Evolutionary conservation across 2,888 invertebrate species (phyloP).

Genomic region (Microdon myrmicae): DNA sequence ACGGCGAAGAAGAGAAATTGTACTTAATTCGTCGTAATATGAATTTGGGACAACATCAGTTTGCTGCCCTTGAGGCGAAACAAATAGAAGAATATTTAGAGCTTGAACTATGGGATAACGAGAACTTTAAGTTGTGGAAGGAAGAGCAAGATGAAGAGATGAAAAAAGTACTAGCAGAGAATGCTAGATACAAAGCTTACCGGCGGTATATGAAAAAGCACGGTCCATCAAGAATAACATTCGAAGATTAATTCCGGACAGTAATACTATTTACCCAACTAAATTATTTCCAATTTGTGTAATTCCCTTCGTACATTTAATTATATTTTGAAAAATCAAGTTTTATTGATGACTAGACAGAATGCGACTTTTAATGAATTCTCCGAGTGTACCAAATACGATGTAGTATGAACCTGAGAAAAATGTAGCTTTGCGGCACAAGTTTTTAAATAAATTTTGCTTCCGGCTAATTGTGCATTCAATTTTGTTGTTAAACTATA

Average conservation of each 20-base stretch:
- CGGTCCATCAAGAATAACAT: slow-evolving; percentile 90
- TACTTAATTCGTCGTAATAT: slow-evolving; percentile 85
- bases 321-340: slow-evolving; percentile 54
- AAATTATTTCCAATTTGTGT: slow-evolving; percentile 31
- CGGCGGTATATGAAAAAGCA: slow-evolving; percentile 90
- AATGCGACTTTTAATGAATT: slow-evolving; percentile 14
- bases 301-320: slow-evolving; percentile 21
- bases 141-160: slow-evolving; percentile 84
- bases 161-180: slow-evolving; percentile 86
- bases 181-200: slow-evolving; percentile 87
- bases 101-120: slow-evolving; percentile 83
- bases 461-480: neutral
- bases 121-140: slow-evolving; percentile 84
- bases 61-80: slow-evolving; percentile 78
- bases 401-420: slow-evolving; percentile 26
- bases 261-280: slow-evolving; percentile 1
- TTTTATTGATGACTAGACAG: slow-evolving; percentile 57
- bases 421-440: slow-evolving; percentile 28
- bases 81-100: slow-evolving; percentile 79
- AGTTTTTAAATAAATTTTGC: slow-evolving; percentile 6
- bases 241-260: slow-evolving; percentile 74
- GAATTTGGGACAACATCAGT: slow-evolving; percentile 77
- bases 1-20: slow-evolving; percentile 83
- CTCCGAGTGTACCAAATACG: slow-evolving; percentile 4
- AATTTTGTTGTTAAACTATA: too few relatives aligned